These are phyloP conservation scores for Thymelicus acteon DNA, from an alignment of 2,888 invertebrate species.

Conservation along the genomic window DNA sequence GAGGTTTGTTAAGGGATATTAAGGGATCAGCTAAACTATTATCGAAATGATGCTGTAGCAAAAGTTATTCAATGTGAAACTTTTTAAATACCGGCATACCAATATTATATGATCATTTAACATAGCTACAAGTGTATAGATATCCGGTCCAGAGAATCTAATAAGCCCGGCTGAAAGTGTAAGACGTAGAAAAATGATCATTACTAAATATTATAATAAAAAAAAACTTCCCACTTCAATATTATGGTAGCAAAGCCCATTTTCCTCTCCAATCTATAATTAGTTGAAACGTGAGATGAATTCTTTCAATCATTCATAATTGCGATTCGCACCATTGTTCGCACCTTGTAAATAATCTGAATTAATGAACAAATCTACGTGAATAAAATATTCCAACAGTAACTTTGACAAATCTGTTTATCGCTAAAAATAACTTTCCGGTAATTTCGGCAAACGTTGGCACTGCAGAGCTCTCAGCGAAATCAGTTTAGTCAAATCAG, in stretches of 20 bases:
- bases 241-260: background rate
- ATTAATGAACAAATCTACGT: slow-evolving; percentile 1
- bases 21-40: no score
- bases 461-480: slow-evolving; percentile 33
- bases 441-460: slow-evolving; percentile 28
- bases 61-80: no score
- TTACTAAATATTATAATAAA: no score
- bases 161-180: no score
- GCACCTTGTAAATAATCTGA: slow-evolving; percentile 2
- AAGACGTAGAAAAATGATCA: no score
- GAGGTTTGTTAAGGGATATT: no score
- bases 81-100: no score
- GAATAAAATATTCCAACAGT: slow-evolving; percentile 12
- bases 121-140: no score
- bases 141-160: no score
- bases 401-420: slow-evolving; percentile 29
- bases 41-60: no score
- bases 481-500: slow-evolving; percentile 39
- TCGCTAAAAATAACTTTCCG: slow-evolving; percentile 21
- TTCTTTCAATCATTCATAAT: background rate
- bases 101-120: no score
- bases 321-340: background rate
- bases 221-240: background rate
- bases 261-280: background rate
- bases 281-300: background rate